Conservation (phyloP, 2,888 invertebrate genomes). For the Standfussiana lucernea region DNA sequence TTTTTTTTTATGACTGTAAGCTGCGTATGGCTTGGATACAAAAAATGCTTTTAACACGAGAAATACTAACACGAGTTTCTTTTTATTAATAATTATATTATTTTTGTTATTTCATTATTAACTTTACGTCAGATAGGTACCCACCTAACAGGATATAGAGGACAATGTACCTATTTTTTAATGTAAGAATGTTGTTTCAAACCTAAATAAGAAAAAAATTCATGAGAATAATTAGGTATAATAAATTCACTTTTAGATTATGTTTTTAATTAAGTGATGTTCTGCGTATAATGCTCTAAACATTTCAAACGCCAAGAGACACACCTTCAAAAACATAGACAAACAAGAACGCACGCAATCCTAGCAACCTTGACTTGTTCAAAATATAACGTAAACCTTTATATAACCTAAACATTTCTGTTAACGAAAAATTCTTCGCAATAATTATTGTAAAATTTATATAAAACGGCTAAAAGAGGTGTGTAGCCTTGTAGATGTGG, state of each 20-base stretch:
- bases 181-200: background rate
- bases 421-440: conserved; percentile 55
- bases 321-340: conserved; percentile 44
- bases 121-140: background rate
- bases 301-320: conserved; percentile 29
- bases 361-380: conserved; percentile 56
- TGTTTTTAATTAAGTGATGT: background rate
- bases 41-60: background rate
- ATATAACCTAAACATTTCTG: conserved; percentile 58
- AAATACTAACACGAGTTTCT: background rate
- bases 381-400: conserved; percentile 59
- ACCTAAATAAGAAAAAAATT: background rate
- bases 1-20: conserved; percentile 5
- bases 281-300: conserved; percentile 1
- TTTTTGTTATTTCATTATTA: background rate
- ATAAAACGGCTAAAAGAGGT: conserved; percentile 60
- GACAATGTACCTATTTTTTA: background rate
- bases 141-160: background rate
- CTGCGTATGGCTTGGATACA: background rate
- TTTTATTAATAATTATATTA: background rate
- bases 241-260: background rate
- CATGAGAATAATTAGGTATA: background rate
- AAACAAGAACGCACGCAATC: conserved; percentile 46
- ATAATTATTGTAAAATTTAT: conserved; percentile 63
- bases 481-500: conserved; percentile 57